Evolutionary conservation across 2,888 invertebrate genomes (phyloP).

Genomic region (Oegoconia quadripuncta): DNA sequence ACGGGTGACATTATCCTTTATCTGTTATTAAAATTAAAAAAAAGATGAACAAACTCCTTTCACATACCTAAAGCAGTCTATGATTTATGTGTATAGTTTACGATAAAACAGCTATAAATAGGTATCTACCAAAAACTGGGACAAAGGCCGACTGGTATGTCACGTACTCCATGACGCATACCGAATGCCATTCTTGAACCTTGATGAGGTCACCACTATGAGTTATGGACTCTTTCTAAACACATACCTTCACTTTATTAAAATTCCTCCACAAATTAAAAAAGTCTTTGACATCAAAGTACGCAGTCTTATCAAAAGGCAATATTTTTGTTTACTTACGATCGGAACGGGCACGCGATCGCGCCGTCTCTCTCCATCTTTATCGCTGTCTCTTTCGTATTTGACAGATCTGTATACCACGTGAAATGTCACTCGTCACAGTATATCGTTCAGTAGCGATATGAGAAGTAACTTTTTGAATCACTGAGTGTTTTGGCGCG

Average conservation of each 20-base stretch:
- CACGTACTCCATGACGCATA: slow-evolving; percentile 52
- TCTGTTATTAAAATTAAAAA: too few species aligned
- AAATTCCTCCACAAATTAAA: slow-evolving; percentile 30
- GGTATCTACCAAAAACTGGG: slow-evolving; percentile 33
- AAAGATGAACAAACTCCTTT: too few species aligned
- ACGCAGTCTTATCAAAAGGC: slow-evolving; percentile 16
- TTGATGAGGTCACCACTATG: slow-evolving; percentile 44
- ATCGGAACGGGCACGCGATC: slow-evolving; percentile 34
- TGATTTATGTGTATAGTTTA: not conserved
- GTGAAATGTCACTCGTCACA: slow-evolving; percentile 29
- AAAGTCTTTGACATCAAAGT: slow-evolving; percentile 8
- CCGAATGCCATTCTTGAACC: slow-evolving; percentile 45
- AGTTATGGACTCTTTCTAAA: slow-evolving; percentile 31
- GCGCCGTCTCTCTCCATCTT: slow-evolving; percentile 34
- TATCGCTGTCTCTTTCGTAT: slow-evolving; percentile 52
- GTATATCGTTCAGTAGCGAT: not conserved
- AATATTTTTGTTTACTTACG: slow-evolving; percentile 45
- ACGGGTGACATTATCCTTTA: too few species aligned
- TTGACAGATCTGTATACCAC: slow-evolving; percentile 63
- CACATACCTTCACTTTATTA: slow-evolving; percentile 35
- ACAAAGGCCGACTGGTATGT: slow-evolving; percentile 34
- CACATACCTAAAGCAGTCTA: not conserved
- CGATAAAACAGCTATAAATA: slow-evolving; percentile 10
- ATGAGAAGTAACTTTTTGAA: not conserved
- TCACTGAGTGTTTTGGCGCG: slow-evolving; percentile 2